phyloP scores from a whole-genome alignment of 2,113 vertebrate genomes.

The Macrotis lagotis region DNA sequence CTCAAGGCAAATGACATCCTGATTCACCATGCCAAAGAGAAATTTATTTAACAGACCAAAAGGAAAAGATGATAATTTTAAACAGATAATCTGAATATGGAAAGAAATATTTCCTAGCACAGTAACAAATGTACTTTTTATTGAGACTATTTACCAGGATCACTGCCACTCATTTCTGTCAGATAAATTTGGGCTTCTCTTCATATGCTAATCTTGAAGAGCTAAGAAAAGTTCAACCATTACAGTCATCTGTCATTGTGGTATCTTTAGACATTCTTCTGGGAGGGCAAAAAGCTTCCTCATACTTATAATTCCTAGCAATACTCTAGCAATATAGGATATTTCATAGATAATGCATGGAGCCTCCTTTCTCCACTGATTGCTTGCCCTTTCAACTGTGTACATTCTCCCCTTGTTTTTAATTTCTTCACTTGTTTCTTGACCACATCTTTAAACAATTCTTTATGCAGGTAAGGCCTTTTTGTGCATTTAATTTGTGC shows the following conservation, averaged over 20 bases:
- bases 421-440: too few species aligned
- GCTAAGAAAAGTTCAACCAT: constrained; percentile 59
- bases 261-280: too few species aligned
- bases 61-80: constrained; percentile 41
- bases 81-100: constrained; percentile 44
- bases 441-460: too few species aligned
- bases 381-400: too few species aligned
- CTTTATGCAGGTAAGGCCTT: too few species aligned
- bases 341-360: too few species aligned
- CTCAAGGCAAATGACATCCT: constrained; percentile 53
- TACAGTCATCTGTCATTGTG: constrained; percentile 60
- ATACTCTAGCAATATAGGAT: too few species aligned
- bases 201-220: constrained; percentile 65
- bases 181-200: constrained; percentile 58
- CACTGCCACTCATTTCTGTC: constrained; percentile 45
- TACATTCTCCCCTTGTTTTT: too few species aligned
- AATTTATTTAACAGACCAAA: constrained; percentile 54
- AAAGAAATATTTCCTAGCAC: constrained; percentile 1
- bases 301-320: too few species aligned
- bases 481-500: too few species aligned
- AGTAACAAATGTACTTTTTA: constrained; percentile 49
- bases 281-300: too few species aligned
- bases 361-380: too few species aligned
- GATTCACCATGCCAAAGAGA: constrained; percentile 34
- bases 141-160: background rate